Evolutionary conservation across 2,888 invertebrate genomes (phyloP).

Genomic region (Lasioglossum villosulum): DNA sequence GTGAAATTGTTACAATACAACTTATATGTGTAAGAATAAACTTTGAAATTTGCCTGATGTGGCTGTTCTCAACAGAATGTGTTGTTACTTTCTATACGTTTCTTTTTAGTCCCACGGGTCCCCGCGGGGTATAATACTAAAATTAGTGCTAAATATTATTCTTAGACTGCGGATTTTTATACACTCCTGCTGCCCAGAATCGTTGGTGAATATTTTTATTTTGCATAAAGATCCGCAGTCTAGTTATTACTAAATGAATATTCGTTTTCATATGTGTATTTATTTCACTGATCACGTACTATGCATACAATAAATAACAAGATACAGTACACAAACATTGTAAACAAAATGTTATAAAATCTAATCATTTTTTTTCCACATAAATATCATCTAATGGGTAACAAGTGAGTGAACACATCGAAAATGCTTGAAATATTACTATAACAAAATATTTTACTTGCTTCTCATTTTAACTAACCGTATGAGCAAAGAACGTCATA

Average conservation of each 20-base stretch:
- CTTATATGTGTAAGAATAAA: background rate
- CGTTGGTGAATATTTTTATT: too few species aligned
- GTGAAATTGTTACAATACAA: conserved; percentile 1
- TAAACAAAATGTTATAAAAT: conserved; percentile 50
- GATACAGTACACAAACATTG: conserved; percentile 37
- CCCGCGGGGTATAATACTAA: background rate
- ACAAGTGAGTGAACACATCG: conserved; percentile 42
- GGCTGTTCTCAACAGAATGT: background rate
- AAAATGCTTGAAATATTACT: conserved; percentile 19
- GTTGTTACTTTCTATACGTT: background rate
- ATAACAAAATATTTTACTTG: conserved; percentile 3
- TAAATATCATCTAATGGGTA: conserved; percentile 16
- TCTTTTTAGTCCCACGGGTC: background rate
- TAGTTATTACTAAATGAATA: background rate
- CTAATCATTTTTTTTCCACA: conserved; percentile 9
- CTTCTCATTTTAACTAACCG: conserved; percentile 12
- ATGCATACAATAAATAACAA: conserved; percentile 48
- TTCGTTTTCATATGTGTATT: conserved; percentile 33
- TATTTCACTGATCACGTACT: conserved; percentile 45
- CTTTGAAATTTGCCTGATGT: background rate
- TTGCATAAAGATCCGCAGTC: too few species aligned
- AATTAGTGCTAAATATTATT: background rate
- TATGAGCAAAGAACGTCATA: conserved; percentile 26
- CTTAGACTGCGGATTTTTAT: too few species aligned
- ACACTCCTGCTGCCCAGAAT: too few species aligned